These are phyloP conservation scores for Chelonus insularis DNA, from an alignment of 1,140 invertebrate genomes.

Conservation along the genomic window DNA sequence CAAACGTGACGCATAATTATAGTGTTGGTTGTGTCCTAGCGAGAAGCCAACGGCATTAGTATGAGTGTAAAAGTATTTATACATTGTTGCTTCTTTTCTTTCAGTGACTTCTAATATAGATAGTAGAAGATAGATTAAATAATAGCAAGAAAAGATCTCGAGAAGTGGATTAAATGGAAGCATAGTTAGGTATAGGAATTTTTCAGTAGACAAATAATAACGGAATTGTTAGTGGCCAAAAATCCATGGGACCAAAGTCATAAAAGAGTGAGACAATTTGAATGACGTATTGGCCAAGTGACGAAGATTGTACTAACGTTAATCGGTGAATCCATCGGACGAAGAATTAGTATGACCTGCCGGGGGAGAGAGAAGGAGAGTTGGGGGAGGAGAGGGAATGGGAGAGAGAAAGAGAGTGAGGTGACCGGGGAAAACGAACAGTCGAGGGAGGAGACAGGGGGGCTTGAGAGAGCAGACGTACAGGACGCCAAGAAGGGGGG, in stretches of 20 bases:
- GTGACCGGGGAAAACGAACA: constrained; percentile 27
- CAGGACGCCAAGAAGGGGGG: constrained; percentile 36
- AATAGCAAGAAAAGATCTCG: no score
- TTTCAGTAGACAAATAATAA: no score
- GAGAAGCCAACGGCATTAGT: neutral
- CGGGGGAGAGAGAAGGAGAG: constrained; percentile 11
- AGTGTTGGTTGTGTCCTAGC: neutral
- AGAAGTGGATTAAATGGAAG: no score
- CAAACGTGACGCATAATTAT: neutral
- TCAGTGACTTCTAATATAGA: no score
- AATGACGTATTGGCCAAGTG: neutral
- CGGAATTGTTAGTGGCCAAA: neutral
- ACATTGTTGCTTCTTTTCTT: neutral
- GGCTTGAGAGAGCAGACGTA: constrained; percentile 29
- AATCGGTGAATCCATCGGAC: constrained; percentile 41
- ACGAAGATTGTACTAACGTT: constrained; percentile 19
- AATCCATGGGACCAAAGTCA: neutral
- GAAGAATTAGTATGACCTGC: constrained; percentile 49
- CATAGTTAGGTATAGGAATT: no score
- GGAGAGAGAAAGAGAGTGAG: constrained; percentile 14
- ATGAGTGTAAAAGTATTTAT: neutral
- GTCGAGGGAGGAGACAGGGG: constrained; percentile 18
- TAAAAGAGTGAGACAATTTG: neutral
- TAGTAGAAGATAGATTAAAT: no score
- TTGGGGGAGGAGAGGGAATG: constrained; percentile 22